Base-by-base conservation (phyloP, 2,113 vertebrate genomes). In the Forbesichthys agassizii region DNA sequence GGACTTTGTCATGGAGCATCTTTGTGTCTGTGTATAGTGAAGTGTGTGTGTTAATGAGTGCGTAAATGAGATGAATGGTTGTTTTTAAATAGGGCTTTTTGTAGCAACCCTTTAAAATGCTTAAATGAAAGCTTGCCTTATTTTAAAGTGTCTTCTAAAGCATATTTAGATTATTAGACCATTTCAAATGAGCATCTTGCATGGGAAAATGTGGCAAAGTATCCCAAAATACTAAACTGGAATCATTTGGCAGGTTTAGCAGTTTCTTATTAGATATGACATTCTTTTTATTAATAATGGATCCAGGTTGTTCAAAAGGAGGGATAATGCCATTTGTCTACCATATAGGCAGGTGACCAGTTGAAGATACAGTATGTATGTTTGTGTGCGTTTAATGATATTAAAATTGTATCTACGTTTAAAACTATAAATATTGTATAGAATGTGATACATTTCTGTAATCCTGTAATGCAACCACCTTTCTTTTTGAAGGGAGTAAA, bases 401-500 rank as follows among this genome's bases (percentile, higher is more conserved):
- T 77, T 93, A 82, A 77, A 88, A 90, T 69, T 89, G 83, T 91
- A 86, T 90, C 88, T 84, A 87, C 89, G 79, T 88, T 69, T 84
- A 75, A 88, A 92, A 86, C 70, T 93, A 90, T 93, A 93, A 92
- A 92, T 92, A 92, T 86, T 93, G 92, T 93, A 93, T 87, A 94
- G 88, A 92, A 85, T 89, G 85, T 87, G 77, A 84, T 91, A 89
- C 1, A 89, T 91, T 91, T 92, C 77, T 92, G 87, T 92, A 90
- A 92, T 85, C 89, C 72, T 91, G 88, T 96, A 95, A 94, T 94
- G 92, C 89, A 96, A 97, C 94, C 96, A 93, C 96, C 96, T 96
- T 96, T 96, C 95, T 93, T 93, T 89, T 88, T 52, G 84, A 95
- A 94, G 91, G 95, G 95, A 95, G 93, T 95, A 84, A 91, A 92